These are phyloP conservation scores for Sarcophaga bullata DNA, from an alignment of 1,140 invertebrate species.

Conservation along the genomic window DNA sequence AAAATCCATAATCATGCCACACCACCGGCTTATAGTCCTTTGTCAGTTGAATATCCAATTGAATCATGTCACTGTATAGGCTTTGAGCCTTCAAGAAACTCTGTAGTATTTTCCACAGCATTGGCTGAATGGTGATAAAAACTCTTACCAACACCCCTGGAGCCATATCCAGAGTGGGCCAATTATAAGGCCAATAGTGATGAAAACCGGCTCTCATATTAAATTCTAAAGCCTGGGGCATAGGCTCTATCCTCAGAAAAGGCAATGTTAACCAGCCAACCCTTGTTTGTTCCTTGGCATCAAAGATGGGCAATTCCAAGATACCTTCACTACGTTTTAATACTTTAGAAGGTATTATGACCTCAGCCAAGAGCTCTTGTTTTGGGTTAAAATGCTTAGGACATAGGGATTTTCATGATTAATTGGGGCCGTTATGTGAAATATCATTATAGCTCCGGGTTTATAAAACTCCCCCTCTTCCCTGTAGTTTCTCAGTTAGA, in stretches of 20 bases:
- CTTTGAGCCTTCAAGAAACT: constrained; percentile 85
- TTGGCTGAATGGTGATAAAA: constrained; percentile 69
- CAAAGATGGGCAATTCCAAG: constrained; percentile 69
- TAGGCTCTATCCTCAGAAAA: constrained; percentile 77
- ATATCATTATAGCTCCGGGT: constrained; percentile 51
- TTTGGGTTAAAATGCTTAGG: constrained; percentile 47
- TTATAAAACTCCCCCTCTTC: constrained; percentile 49
- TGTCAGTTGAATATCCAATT: constrained; percentile 95
- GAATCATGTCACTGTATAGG: constrained; percentile 91
- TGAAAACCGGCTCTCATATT: constrained; percentile 83
- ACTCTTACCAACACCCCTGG: constrained; percentile 82
- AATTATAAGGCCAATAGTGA: constrained; percentile 84
- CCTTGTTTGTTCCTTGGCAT: constrained; percentile 39
- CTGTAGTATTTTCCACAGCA: constrained; percentile 88
- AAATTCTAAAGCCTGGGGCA: constrained; percentile 73
- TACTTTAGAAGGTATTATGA: constrained; percentile 72
- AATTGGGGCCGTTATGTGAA: constrained; percentile 51
- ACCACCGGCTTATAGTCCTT: constrained; percentile 93
- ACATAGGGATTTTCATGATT: constrained; percentile 48
- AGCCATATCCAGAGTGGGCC: constrained; percentile 90
- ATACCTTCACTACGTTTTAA: constrained; percentile 75
- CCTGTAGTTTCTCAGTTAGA: constrained; percentile 50
- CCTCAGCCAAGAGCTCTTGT: constrained; percentile 75
- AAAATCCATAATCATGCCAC: constrained; percentile 94
- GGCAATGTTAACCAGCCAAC: constrained; percentile 68